Percentiles rank a stretch among this genome's conserved stretches.
Conservation (phyloP, 1,140 invertebrate genomes). For the Medauroidea extradentata region DNA sequence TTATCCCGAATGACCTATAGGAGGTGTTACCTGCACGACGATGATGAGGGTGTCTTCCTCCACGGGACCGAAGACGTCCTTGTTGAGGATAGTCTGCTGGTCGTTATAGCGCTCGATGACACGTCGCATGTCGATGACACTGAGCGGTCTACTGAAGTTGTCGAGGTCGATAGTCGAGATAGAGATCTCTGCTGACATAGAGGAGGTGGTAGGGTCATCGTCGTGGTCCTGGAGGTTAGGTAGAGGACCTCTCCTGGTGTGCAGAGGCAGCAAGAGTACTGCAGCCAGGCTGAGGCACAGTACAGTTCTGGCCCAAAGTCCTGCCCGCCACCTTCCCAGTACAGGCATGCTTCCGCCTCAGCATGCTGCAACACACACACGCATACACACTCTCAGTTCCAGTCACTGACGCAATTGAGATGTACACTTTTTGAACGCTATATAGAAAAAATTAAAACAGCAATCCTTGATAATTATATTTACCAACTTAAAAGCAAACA, state of each 20-base stretch:
- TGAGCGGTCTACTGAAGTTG: conserved; percentile 22
- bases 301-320: conserved; percentile 53
- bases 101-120: conserved; percentile 60
- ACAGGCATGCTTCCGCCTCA: conserved; percentile 10
- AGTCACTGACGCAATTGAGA: too few species aligned
- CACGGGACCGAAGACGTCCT: conserved; percentile 69
- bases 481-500: too few species aligned
- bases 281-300: conserved; percentile 58
- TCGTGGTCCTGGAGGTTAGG: conserved; percentile 39
- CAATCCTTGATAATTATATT: too few species aligned
- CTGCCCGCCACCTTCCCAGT: conserved; percentile 31
- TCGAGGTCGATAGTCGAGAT: conserved; percentile 8
- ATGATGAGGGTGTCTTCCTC: conserved; percentile 70
- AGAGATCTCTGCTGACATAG: conserved; percentile 37
- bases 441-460: too few species aligned
- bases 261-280: conserved; percentile 63
- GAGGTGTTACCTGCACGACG: conserved; percentile 63
- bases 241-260: conserved; percentile 53
- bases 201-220: conserved; percentile 54
- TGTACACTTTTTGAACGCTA: too few species aligned
- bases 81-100: conserved; percentile 65
- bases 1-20: neutral
- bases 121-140: conserved; percentile 61
- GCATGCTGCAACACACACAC: too few species aligned
- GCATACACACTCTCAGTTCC: too few species aligned